Conservation (phyloP, 2,888 invertebrate species). For the Trichogramma dendrolimi region DNA sequence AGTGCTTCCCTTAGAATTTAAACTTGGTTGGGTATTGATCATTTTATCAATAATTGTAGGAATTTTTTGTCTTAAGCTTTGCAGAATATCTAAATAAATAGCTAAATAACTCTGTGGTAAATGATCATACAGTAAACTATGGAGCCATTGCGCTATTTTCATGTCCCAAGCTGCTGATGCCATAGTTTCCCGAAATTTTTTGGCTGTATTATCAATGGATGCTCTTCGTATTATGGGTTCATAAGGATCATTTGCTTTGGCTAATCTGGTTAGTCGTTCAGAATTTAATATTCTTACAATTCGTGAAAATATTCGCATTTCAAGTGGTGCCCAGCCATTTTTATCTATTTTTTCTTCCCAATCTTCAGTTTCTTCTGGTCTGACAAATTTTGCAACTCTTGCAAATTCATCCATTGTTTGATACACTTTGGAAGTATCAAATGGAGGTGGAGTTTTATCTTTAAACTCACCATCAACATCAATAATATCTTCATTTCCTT, state of each 20-base stretch:
- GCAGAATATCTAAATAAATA: slow-evolving; percentile 73
- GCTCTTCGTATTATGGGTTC: slow-evolving; percentile 68
- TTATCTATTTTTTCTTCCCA: slow-evolving; percentile 69
- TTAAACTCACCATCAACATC: slow-evolving; percentile 37
- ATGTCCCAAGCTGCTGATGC: slow-evolving; percentile 71
- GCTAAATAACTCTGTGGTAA: slow-evolving; percentile 64
- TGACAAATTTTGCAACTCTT: slow-evolving; percentile 60
- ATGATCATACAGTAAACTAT: slow-evolving; percentile 66
- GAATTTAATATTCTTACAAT: slow-evolving; percentile 64
- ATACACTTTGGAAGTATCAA: slow-evolving; percentile 60
- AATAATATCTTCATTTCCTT: slow-evolving; percentile 35
- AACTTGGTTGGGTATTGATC: slow-evolving; percentile 57
- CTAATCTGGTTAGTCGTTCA: slow-evolving; percentile 64
- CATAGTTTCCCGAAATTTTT: slow-evolving; percentile 64
- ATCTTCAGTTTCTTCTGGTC: slow-evolving; percentile 59
- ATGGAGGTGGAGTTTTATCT: slow-evolving; percentile 50
- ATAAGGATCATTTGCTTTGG: slow-evolving; percentile 58
- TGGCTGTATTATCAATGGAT: slow-evolving; percentile 67
- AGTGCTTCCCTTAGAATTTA: slow-evolving; percentile 53
- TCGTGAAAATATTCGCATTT: slow-evolving; percentile 64
- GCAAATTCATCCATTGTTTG: slow-evolving; percentile 71
- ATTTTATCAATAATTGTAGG: slow-evolving; percentile 72
- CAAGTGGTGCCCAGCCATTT: slow-evolving; percentile 60
- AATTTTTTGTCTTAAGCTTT: slow-evolving; percentile 65
- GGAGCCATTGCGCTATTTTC: slow-evolving; percentile 73